phyloP scores from a whole-genome alignment of 2,113 vertebrate species.

The Corvus hawaiiensis region DNA sequence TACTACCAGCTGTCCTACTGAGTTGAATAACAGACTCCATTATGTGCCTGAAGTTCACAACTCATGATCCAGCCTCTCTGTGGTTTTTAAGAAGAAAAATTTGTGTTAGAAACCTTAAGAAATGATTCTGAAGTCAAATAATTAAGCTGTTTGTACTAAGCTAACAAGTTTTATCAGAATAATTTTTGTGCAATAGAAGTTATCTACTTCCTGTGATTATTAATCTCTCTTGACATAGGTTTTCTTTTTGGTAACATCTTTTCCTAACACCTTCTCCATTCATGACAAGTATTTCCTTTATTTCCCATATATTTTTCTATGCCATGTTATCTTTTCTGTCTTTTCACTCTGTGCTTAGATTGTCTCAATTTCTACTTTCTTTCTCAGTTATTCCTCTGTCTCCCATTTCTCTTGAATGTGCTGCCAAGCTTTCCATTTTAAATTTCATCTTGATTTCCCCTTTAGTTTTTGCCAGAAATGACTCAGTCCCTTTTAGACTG shows the following conservation, averaged over 20 bases:
- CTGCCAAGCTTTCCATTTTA: slow-evolving; percentile 17
- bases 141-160: background rate
- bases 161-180: background rate
- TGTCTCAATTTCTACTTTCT: background rate
- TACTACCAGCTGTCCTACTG: background rate
- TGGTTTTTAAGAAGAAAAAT: background rate
- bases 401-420: background rate
- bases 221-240: background rate
- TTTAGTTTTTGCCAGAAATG: slow-evolving; percentile 7
- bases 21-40: background rate
- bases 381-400: background rate
- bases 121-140: background rate
- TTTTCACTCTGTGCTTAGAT: background rate
- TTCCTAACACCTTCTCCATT: background rate
- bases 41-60: background rate
- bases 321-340: background rate
- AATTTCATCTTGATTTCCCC: slow-evolving; percentile 1
- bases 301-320: background rate
- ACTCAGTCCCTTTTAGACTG: background rate
- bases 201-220: background rate
- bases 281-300: background rate
- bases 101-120: background rate
- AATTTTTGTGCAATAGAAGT: background rate
- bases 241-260: background rate
- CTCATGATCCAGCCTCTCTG: background rate